These are phyloP conservation scores for Araneus ventricosus DNA, from an alignment of 1,140 invertebrate genomes.

Conservation along the genomic window DNA sequence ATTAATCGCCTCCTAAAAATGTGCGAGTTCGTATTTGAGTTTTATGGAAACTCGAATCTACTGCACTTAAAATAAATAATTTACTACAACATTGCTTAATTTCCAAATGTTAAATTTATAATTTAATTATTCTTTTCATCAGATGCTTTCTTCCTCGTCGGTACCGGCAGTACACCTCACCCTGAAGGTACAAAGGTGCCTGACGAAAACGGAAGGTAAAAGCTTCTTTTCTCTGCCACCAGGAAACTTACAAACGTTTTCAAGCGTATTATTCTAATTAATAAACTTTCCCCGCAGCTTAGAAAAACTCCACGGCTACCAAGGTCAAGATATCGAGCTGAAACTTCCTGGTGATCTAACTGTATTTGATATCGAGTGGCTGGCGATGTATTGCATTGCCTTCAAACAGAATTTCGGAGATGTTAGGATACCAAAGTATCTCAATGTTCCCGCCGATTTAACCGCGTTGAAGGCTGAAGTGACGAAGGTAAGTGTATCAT, in stretches of 20 bases:
- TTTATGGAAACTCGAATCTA: too few species aligned
- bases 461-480: constrained; percentile 65
- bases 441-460: constrained; percentile 89
- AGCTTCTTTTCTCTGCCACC: background rate
- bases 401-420: constrained; percentile 88
- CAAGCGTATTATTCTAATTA: background rate
- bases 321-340: constrained; percentile 87
- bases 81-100: too few species aligned
- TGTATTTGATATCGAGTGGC: constrained; percentile 92
- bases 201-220: constrained; percentile 93
- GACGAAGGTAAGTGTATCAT: constrained; percentile 24
- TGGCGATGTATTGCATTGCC: constrained; percentile 89
- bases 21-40: too few species aligned
- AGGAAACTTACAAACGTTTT: background rate
- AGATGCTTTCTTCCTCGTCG: constrained; percentile 92
- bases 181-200: constrained; percentile 90
- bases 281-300: constrained; percentile 81
- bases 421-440: constrained; percentile 87
- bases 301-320: constrained; percentile 86
- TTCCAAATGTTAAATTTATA: too few species aligned
- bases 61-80: too few species aligned
- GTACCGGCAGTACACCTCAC: constrained; percentile 91
- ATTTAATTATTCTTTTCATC: constrained; percentile 72
- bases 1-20: too few species aligned
- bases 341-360: constrained; percentile 90